Evolutionary conservation across 2,113 vertebrate genomes (phyloP).

Genomic region (Melospiza georgiana): DNA sequence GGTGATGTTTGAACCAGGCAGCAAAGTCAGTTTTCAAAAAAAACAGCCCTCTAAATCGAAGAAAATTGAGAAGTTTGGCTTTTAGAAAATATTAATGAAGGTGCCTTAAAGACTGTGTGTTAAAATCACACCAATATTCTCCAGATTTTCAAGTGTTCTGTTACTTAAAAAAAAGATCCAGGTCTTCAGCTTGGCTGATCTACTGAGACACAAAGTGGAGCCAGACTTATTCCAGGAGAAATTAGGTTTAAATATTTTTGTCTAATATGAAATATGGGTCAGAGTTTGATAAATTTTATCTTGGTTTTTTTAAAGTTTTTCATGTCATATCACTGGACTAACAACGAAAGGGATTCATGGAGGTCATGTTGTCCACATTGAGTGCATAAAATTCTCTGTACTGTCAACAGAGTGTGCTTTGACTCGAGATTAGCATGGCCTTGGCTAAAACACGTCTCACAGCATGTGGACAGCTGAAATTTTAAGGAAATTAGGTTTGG

Average conservation of each 20-base stretch:
- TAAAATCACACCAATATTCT: background rate
- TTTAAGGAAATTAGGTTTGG: background rate
- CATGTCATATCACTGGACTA: background rate
- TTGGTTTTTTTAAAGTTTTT: background rate
- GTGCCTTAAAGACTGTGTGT: background rate
- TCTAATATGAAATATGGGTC: background rate
- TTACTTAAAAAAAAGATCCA: background rate
- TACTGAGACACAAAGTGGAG: background rate
- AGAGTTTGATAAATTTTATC: background rate
- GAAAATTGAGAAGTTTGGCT: background rate
- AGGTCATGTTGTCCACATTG: background rate
- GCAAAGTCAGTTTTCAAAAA: background rate
- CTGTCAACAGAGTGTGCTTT: background rate
- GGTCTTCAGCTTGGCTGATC: background rate
- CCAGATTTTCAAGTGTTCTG: background rate
- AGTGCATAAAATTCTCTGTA: background rate
- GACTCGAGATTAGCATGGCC: background rate
- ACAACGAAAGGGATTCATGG: background rate
- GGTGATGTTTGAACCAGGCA: background rate
- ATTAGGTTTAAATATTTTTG: background rate
- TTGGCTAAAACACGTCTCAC: background rate
- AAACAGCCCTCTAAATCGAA: accelerated
- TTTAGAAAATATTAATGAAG: background rate
- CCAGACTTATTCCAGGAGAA: background rate
- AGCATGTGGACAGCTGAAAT: background rate